Conservation (phyloP, 2,888 invertebrate species). For the Sturmia bella region DNA sequence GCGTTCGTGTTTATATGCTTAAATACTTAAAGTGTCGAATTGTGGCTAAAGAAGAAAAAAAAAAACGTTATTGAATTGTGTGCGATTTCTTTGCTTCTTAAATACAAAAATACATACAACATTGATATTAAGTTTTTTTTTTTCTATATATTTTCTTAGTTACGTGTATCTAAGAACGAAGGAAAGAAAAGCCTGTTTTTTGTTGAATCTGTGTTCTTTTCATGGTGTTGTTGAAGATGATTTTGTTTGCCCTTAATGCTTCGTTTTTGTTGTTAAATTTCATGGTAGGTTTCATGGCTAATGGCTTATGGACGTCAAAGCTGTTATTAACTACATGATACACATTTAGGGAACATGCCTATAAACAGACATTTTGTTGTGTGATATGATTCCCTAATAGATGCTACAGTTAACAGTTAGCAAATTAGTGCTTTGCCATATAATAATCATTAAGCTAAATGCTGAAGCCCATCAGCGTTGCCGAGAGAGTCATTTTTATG, state of each 20-base stretch:
- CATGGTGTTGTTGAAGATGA: conserved; percentile 40
- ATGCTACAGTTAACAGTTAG: conserved; percentile 38
- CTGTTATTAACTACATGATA: conserved; percentile 44
- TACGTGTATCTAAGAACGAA: too few species aligned
- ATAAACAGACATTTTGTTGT: neutral
- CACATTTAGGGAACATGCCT: neutral
- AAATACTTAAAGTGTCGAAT: conserved; percentile 65
- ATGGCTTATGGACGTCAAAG: conserved; percentile 51
- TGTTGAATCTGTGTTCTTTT: conserved; percentile 4
- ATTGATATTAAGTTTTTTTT: too few species aligned
- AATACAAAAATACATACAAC: too few species aligned
- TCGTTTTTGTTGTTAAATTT: conserved; percentile 45
- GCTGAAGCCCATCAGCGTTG: neutral
- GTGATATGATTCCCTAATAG: neutral
- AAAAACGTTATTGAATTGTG: conserved; percentile 47
- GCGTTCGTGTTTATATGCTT: conserved; percentile 29
- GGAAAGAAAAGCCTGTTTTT: neutral
- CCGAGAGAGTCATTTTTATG: neutral
- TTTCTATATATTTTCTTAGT: too few species aligned
- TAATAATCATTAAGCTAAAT: conserved; percentile 45
- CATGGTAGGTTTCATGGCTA: conserved; percentile 54
- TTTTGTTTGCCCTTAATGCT: conserved; percentile 22
- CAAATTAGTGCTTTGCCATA: conserved; percentile 35
- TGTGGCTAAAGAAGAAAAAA: conserved; percentile 42
- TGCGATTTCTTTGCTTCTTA: neutral